phyloP scores from a whole-genome alignment of 2,113 vertebrate genomes.

The Poeciliopsis prolifica region DNA sequence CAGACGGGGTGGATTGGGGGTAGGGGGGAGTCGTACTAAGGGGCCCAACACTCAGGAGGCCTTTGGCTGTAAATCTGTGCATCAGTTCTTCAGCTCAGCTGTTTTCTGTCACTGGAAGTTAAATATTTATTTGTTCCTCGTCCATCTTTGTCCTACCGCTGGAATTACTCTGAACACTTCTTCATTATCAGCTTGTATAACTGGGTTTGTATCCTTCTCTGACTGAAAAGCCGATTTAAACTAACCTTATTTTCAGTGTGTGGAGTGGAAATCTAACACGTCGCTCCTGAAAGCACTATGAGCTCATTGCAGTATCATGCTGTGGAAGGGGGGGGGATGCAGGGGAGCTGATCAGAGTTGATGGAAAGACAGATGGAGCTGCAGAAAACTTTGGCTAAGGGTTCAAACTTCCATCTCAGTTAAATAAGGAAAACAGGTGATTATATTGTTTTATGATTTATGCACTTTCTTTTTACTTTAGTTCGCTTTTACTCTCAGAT shows the following conservation, averaged over 20 bases:
- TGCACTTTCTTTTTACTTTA: background rate
- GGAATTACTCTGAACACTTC: background rate
- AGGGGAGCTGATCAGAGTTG: too few relatives aligned
- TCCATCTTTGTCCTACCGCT: background rate
- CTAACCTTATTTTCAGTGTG: background rate
- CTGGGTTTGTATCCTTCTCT: background rate
- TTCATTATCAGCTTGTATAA: background rate
- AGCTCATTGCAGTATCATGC: too few relatives aligned
- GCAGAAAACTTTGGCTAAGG: too few relatives aligned
- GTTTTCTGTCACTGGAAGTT: background rate
- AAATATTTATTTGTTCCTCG: background rate
- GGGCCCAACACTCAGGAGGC: background rate
- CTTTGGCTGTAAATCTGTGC: background rate
- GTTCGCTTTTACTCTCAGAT: conserved; percentile 28
- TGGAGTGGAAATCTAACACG: background rate
- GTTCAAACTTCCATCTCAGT: background rate
- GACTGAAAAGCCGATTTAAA: background rate
- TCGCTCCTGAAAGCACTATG: background rate
- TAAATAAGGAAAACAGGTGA: background rate
- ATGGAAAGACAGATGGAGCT: too few relatives aligned
- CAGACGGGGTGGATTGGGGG: conserved; percentile 29
- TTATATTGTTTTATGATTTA: background rate
- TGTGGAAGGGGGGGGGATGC: too few relatives aligned
- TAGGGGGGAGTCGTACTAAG: background rate
- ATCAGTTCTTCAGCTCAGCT: too few relatives aligned